Percentiles rank a stretch among this genome's conserved stretches.
These are phyloP conservation scores for Leucopsar rothschildi DNA, from an alignment of 2,113 vertebrate species.

Conservation along the genomic window DNA sequence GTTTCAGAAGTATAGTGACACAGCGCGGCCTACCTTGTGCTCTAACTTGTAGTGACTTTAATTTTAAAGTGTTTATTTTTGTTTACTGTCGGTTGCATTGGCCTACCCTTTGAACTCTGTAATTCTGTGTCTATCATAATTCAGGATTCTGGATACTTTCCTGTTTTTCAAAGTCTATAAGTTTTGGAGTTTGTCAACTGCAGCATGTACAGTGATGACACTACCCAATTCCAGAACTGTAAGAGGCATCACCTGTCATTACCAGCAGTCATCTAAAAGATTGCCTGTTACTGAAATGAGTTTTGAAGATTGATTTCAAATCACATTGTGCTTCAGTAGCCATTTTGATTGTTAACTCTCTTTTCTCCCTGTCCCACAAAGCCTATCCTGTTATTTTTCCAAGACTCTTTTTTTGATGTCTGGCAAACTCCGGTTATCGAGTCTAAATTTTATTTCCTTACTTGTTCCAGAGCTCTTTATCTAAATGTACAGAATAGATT, in stretches of 20 bases:
- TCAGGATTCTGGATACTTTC: not conserved
- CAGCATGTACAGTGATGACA: slow-evolving; percentile 57
- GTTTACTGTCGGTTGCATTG: slow-evolving; percentile 51
- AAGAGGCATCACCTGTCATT: not conserved
- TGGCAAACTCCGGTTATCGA: not conserved
- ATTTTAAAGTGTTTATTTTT: slow-evolving; percentile 55
- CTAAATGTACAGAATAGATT: not conserved
- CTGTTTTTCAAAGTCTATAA: not conserved
- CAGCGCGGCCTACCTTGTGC: slow-evolving; percentile 34
- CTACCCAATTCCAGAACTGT: not conserved
- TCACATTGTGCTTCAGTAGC: not conserved
- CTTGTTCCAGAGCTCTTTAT: not conserved
- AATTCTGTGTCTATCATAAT: not conserved
- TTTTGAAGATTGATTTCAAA: not conserved
- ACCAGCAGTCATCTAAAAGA: not conserved
- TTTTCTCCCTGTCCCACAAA: not conserved
- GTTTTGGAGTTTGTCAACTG: slow-evolving; percentile 35
- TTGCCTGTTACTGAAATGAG: not conserved
- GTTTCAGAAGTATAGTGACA: slow-evolving; percentile 75
- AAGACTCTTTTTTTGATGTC: not conserved
- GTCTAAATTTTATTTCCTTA: not conserved
- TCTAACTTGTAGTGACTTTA: slow-evolving; percentile 54
- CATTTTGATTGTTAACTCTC: not conserved
- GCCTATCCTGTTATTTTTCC: not conserved
- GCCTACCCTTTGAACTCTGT: slow-evolving; percentile 4